Evolutionary conservation across 1,140 invertebrate genomes (phyloP), one percentile per base, ranked within the genome.

Genomic region (Lasaia peninsularis): DNA sequence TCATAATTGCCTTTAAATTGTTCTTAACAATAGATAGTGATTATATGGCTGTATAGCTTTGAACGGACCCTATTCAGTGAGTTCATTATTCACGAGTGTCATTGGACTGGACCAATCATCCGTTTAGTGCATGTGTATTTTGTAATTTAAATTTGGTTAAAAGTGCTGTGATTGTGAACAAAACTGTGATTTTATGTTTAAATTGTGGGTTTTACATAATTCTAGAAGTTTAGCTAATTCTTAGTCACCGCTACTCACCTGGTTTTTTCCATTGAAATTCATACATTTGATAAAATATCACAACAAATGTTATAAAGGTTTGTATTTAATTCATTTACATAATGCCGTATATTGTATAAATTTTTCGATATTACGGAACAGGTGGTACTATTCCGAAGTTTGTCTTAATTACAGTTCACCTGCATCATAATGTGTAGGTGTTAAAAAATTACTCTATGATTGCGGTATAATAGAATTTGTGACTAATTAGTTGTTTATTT

Each of bases 251-350:
- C 14, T 31, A 14, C 28, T 44, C 31, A 31, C 34, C 53, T 55
- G 53, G 35, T 44, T 44, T 55, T 53, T 55, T 55, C 52, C 52
- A 55, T 37, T 37, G 21, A 40, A 35, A 55, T 24, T 28, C 71
- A 77, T 62, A 66, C 62, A 69, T 70, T 61, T 60, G 65, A 40
- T 58, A 73, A 40, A 51, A 58, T 73, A 69, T 75, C 71, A 72
- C 71, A 78, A 78, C 75, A 78, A 86, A 88, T 88, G 85, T 75
- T 83, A 76, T 86, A 80, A 82, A 86, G 80, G 83, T 86, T 74
- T 62, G 78, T 80, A 67, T 52, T 57, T 24, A 48, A 35, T 56
- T 58, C 60, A 62, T 54, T 51, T 60, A 48, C 44, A 21, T 44
- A 18, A 60, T 61, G 61, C 64, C 48, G 21, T 5, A 60, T 32